Conservation (phyloP, 2,797 vertebrate genomes). For the Leptodactylus fallax region DNA sequence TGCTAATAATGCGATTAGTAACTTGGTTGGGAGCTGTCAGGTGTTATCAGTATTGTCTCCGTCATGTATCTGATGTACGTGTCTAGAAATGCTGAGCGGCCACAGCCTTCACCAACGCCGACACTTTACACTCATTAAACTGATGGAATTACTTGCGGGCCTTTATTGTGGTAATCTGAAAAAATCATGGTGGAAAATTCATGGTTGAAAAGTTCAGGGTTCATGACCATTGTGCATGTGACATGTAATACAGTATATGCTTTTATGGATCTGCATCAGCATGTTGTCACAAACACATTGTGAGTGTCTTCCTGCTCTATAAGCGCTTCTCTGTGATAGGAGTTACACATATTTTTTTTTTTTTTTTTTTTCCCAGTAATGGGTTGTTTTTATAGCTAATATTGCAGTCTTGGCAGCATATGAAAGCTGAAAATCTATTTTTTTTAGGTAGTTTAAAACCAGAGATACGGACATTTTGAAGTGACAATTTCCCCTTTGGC, state of each 20-base stretch:
- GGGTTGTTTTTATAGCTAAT: too few relatives aligned
- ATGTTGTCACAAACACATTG: too few relatives aligned
- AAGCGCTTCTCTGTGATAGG: too few relatives aligned
- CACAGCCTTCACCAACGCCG: not conserved
- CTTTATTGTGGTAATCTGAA: not conserved
- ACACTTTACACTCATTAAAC: slow-evolving; percentile 1
- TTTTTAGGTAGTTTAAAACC: too few relatives aligned
- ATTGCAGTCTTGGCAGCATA: too few relatives aligned
- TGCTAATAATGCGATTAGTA: not conserved
- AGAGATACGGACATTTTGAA: too few relatives aligned
- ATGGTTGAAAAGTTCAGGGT: slow-evolving; percentile 41
- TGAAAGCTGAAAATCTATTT: too few relatives aligned
- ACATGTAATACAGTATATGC: not conserved
- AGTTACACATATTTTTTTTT: too few relatives aligned
- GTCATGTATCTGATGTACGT: not conserved
- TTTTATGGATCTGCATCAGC: too few relatives aligned
- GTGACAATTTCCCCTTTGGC: too few relatives aligned
- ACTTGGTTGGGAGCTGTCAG: not conserved
- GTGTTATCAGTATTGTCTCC: not conserved
- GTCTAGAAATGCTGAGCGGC: not conserved
- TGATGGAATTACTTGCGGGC: not conserved
- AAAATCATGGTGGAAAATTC: not conserved
- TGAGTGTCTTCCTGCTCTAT: too few relatives aligned
- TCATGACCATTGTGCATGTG: slow-evolving; percentile 5
- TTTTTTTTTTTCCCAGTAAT: too few relatives aligned